Evolutionary conservation across 1,140 invertebrate genomes (phyloP).

Genomic region (Tetraneura akinire): DNA sequence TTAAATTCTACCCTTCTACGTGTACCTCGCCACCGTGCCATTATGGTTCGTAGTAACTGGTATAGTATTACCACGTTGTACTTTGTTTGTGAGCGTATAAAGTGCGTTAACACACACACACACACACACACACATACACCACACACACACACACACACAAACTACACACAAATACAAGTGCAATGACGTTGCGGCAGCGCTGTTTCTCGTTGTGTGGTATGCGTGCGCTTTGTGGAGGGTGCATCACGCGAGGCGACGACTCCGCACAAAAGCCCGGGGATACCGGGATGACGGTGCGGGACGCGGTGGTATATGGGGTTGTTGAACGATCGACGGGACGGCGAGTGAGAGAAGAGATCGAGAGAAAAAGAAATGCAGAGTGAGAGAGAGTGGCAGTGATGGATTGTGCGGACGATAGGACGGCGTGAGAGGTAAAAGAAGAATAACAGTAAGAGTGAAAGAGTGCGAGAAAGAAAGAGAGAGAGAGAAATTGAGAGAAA

Average conservation of each 20-base stretch:
- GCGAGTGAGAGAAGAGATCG: not conserved
- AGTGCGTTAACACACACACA: not conserved
- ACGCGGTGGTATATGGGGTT: not conserved
- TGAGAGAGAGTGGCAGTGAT: not conserved
- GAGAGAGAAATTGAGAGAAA: not conserved
- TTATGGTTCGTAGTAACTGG: conserved; percentile 24
- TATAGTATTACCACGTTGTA: not conserved
- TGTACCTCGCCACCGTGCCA: not conserved
- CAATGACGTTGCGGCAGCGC: not conserved
- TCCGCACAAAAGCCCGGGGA: conserved; percentile 44
- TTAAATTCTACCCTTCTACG: conserved; percentile 11
- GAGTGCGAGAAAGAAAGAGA: not conserved
- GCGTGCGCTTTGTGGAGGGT: not conserved
- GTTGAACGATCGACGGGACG: not conserved
- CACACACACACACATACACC: not conserved
- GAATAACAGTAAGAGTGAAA: not conserved
- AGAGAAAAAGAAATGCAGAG: no score
- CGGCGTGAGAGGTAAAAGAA: not conserved
- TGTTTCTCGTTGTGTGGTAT: not conserved
- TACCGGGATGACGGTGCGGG: conserved; percentile 2
- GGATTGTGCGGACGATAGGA: not conserved
- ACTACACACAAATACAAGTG: no score
- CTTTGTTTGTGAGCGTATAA: conserved; percentile 11
- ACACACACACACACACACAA: not conserved
- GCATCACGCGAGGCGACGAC: not conserved